Evolutionary conservation across 2,888 invertebrate genomes (phyloP).

Genomic region (Perizoma flavofasciatum): DNA sequence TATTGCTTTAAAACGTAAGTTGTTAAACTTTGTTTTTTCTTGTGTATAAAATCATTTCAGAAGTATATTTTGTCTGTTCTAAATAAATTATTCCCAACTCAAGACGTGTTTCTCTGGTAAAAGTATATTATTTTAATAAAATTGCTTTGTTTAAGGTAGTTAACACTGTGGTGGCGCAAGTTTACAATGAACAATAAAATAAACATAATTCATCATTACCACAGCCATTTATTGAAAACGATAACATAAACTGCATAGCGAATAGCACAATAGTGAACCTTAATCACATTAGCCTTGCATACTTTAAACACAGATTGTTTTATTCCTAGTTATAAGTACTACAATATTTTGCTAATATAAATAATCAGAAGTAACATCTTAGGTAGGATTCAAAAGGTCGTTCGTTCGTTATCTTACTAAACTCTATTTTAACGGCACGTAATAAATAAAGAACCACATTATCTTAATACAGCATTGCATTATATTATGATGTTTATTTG

Average conservation of each 20-base stretch:
- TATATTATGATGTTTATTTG: conserved; percentile 39
- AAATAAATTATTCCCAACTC: conserved; percentile 36
- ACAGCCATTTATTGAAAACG: conserved; percentile 9
- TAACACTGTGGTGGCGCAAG: not conserved
- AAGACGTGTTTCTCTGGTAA: conserved; percentile 2
- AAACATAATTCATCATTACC: not conserved
- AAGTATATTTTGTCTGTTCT: conserved; percentile 35
- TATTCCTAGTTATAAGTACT: no score
- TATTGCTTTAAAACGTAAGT: conserved; percentile 27
- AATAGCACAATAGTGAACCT: not conserved
- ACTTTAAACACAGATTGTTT: no score
- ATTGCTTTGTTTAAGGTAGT: no score
- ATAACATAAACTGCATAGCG: not conserved
- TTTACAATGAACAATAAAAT: not conserved
- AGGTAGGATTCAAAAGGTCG: not conserved
- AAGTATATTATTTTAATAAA: no score
- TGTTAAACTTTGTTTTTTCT: conserved; percentile 24
- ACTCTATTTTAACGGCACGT: conserved; percentile 6
- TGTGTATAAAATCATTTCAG: conserved; percentile 33
- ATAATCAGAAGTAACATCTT: conserved; percentile 3
- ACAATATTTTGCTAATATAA: not conserved
- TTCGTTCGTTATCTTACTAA: conserved; percentile 26
- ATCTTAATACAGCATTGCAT: conserved; percentile 18
- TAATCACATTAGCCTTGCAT: no score
- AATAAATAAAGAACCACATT: conserved; percentile 29